Conservation (phyloP, 2,113 vertebrate species). For the Australoheros scitulus region DNA sequence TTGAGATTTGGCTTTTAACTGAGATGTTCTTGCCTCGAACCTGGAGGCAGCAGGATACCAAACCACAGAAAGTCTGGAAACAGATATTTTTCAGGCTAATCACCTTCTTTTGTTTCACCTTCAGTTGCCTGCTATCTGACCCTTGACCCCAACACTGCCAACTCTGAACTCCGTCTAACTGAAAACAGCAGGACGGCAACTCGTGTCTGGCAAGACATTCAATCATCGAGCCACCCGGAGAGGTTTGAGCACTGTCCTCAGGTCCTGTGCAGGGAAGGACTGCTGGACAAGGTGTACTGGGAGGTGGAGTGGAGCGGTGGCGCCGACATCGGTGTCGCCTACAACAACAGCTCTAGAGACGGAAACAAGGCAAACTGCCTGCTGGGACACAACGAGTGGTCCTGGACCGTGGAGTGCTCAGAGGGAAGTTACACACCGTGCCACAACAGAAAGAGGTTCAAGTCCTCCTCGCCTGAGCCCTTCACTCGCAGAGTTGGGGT, state of each 20-base stretch:
- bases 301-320: slow-evolving; percentile 67
- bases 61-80: no score
- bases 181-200: slow-evolving; percentile 52
- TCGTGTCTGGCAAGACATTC: slow-evolving; percentile 27
- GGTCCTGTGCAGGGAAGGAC: slow-evolving; percentile 69
- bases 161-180: slow-evolving; percentile 52
- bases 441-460: slow-evolving; percentile 40
- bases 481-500: slow-evolving; percentile 59
- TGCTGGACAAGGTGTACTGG: slow-evolving; percentile 68
- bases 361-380: slow-evolving; percentile 33
- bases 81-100: background rate
- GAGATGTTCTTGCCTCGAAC: background rate
- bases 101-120: background rate
- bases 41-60: no score
- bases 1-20: background rate
- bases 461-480: slow-evolving; percentile 19
- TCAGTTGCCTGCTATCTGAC: slow-evolving; percentile 66
- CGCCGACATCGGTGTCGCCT: slow-evolving; percentile 57
- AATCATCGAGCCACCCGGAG: slow-evolving; percentile 11
- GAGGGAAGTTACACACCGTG: slow-evolving; percentile 52
- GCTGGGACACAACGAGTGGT: slow-evolving; percentile 53
- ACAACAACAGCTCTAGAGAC: slow-evolving; percentile 52
- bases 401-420: slow-evolving; percentile 71
- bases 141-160: slow-evolving; percentile 71
- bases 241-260: slow-evolving; percentile 60